A percentile compares a stretch with the other conserved stretches of the same genome.
Conservation (phyloP, 2,797 vertebrate species). For the Psittacula derbiana region DNA sequence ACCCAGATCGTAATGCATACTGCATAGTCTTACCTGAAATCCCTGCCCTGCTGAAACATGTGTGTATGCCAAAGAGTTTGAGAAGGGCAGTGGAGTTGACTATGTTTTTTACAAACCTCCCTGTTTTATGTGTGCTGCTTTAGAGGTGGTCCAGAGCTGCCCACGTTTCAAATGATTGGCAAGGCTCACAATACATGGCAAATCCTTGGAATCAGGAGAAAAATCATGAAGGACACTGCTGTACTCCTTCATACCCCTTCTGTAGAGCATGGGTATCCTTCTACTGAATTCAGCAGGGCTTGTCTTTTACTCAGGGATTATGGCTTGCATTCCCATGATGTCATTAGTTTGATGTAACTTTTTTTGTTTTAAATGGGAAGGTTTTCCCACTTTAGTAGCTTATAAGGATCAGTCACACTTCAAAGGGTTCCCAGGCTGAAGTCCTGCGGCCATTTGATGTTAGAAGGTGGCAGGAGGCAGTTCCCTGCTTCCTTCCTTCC, state of each 20-base stretch:
- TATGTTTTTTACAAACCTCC: not conserved
- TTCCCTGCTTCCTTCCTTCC: not conserved
- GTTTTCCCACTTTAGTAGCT: not conserved
- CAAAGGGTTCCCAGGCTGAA: not conserved
- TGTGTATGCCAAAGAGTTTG: not conserved
- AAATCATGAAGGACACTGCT: not conserved
- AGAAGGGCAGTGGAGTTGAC: not conserved
- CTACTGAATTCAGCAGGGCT: not conserved
- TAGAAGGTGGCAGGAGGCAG: not conserved
- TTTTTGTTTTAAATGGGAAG: not conserved
- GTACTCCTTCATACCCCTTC: not conserved
- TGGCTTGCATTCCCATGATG: not conserved
- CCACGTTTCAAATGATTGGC: not conserved
- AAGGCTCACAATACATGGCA: rapidly evolving
- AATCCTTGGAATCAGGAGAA: not conserved
- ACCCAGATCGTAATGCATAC: not conserved
- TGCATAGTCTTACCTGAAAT: not conserved
- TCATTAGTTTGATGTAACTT: not conserved
- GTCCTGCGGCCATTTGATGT: not conserved
- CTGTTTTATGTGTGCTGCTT: not conserved
- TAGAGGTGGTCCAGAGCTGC: not conserved
- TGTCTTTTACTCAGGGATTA: not conserved
- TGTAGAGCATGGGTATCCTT: not conserved
- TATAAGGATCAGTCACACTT: not conserved
- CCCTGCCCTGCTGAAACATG: not conserved